These are phyloP conservation scores for Graphium colonna DNA, from an alignment of 2,888 invertebrate species.

Conservation along the genomic window DNA sequence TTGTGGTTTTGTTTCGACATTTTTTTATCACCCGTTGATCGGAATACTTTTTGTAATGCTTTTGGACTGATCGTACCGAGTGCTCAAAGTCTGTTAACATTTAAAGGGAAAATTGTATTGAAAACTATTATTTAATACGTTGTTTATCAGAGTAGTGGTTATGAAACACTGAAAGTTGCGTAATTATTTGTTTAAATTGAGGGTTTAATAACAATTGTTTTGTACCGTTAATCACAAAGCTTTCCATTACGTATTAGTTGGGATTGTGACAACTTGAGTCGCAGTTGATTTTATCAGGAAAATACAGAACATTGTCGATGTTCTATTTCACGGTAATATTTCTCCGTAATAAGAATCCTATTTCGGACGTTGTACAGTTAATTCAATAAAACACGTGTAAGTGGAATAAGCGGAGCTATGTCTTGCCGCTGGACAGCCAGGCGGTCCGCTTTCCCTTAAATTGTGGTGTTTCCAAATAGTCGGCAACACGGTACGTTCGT, in stretches of 20 bases:
- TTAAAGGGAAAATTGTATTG: no score
- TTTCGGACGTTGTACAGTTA: neutral
- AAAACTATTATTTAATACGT: no score
- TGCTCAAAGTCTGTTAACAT: no score
- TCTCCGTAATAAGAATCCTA: constrained; percentile 17
- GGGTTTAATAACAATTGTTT: constrained; percentile 16
- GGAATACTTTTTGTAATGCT: neutral
- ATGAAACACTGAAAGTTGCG: no score
- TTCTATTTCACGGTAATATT: constrained; percentile 27
- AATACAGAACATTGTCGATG: no score
- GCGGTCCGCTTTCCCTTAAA: constrained; percentile 24
- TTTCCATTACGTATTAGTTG: no score
- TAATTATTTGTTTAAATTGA: no score
- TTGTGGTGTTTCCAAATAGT: constrained; percentile 29
- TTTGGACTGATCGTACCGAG: no score
- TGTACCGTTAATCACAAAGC: no score
- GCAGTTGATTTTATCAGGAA: no score
- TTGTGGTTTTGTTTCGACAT: neutral
- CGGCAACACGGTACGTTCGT: constrained; percentile 21
- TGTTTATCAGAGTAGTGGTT: no score
- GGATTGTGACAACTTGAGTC: no score
- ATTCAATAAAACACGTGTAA: neutral
- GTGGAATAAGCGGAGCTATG: constrained; percentile 11
- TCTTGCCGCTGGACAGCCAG: constrained; percentile 7
- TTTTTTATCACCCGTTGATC: neutral